Percentiles rank a stretch among this genome's conserved stretches.
phyloP scores from a whole-genome alignment of 2,888 invertebrate genomes.

The Apodemia zela region DNA sequence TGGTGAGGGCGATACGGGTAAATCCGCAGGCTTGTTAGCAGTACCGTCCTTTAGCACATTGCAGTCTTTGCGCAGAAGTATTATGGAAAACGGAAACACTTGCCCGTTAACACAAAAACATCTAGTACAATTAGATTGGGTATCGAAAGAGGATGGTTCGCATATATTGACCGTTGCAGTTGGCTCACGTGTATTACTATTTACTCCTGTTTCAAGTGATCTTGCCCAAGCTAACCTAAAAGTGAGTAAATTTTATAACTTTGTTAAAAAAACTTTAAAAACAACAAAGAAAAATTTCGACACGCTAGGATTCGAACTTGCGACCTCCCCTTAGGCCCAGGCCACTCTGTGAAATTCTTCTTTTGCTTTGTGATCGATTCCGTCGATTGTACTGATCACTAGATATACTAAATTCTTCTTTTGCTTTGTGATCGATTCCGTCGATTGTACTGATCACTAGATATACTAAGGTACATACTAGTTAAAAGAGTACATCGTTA shows the following conservation, averaged over 20 bases:
- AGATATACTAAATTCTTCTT: too few species aligned
- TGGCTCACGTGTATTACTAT: constrained; percentile 94
- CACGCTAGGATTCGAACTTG: too few species aligned
- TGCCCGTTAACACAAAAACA: constrained; percentile 95
- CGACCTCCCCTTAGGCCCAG: too few species aligned
- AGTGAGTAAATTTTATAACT: constrained; percentile 40
- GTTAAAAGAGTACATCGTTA: too few species aligned
- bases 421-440: too few species aligned
- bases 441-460: too few species aligned
- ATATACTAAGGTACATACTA: too few species aligned
- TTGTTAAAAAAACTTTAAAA: too few species aligned
- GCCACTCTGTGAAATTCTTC: too few species aligned
- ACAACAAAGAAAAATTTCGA: too few species aligned
- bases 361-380: too few species aligned
- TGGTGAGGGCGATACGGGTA: constrained; percentile 76
- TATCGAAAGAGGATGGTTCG: constrained; percentile 98
- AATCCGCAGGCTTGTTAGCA: constrained; percentile 85
- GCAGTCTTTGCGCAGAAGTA: constrained; percentile 91
- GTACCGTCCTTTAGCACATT: constrained; percentile 95
- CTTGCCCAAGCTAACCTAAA: constrained; percentile 96
- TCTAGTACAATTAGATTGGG: constrained; percentile 98
- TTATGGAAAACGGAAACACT: constrained; percentile 94
- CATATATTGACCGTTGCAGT: constrained; percentile 98
- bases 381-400: too few species aligned
- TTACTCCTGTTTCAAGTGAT: constrained; percentile 96